phyloP scores from a whole-genome alignment of 2,113 vertebrate genomes.

The Macaca fascicularis region T2T-MFA8v1.1 NC_088375.1:128610001-128610500 shows the following conservation, averaged over 20 bases:
- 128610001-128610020: not conserved
- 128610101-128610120: not conserved
- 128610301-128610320: not conserved
- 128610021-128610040: not conserved
- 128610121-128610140: not conserved
- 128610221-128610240: not conserved
- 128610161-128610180: not conserved
- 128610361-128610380: not conserved
- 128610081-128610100: too few species aligned
- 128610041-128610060: not conserved
- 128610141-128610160: too few species aligned
- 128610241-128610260: not conserved
- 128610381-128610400: not conserved
- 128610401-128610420: not conserved
- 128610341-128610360: not conserved
- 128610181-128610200: not conserved
- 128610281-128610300: not conserved
- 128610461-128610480: not conserved
- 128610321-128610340: not conserved
- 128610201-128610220: not conserved
- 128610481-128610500: not conserved
- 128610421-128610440: not conserved
- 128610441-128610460: not conserved
- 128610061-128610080: too few species aligned
- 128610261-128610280: not conserved